Percentiles rank a stretch among this genome's conserved stretches.
Evolutionary conservation across 2,888 invertebrate genomes (phyloP).

Genomic region (Parasteatoda lunata): DNA sequence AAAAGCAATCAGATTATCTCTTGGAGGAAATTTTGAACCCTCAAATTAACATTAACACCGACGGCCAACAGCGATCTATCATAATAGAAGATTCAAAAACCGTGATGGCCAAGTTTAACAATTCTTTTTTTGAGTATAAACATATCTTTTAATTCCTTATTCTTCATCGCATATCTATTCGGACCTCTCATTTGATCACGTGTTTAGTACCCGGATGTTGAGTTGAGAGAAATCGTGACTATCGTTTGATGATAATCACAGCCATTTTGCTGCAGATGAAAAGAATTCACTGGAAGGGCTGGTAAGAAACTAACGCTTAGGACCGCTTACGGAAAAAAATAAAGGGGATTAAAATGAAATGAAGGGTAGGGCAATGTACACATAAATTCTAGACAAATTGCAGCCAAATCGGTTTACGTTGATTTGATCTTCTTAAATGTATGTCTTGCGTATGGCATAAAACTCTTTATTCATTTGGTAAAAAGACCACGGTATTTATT

Average conservation of each 20-base stretch:
- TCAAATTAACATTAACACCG: slow-evolving; percentile 54
- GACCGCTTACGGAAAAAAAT: slow-evolving; percentile 1
- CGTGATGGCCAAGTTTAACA: slow-evolving; percentile 17
- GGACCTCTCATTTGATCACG: slow-evolving; percentile 9
- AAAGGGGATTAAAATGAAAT: slow-evolving; percentile 39
- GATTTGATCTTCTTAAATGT: neutral
- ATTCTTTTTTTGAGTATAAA: neutral
- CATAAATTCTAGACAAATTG: slow-evolving; percentile 47
- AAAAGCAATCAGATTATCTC: slow-evolving; percentile 15
- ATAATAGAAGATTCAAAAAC: neutral
- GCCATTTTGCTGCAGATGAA: slow-evolving; percentile 4
- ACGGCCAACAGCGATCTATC: neutral
- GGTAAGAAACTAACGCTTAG: neutral
- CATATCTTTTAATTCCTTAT: neutral
- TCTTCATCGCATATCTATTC: neutral
- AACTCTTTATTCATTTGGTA: no score
- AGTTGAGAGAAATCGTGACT: slow-evolving; percentile 51
- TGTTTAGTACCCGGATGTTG: slow-evolving; percentile 49
- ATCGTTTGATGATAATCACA: slow-evolving; percentile 46
- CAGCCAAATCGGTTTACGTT: neutral
- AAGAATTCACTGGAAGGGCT: neutral
- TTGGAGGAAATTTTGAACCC: slow-evolving; percentile 4
- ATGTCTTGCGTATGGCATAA: no score
- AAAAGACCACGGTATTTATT: no score
- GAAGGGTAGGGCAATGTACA: slow-evolving; percentile 16